Percentiles rank a stretch among this genome's conserved stretches.
phyloP scores from a whole-genome alignment of 2,113 vertebrate genomes.

The Zonotrichia leucophrys region DNA sequence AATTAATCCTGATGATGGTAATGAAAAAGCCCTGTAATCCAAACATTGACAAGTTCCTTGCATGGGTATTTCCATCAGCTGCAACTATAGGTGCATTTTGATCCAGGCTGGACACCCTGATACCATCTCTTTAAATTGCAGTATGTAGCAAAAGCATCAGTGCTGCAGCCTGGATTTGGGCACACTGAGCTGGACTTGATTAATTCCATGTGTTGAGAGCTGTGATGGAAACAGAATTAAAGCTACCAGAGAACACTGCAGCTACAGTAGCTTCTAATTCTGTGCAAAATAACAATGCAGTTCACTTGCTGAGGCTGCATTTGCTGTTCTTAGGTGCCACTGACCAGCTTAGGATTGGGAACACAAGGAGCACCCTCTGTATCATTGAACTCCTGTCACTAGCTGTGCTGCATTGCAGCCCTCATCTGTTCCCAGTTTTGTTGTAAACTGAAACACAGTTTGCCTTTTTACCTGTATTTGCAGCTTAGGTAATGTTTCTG shows the following conservation, averaged over 20 bases:
- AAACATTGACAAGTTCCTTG: neutral
- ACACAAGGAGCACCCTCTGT: neutral
- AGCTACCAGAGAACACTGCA: neutral
- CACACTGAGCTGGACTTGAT: neutral
- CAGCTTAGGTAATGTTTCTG: neutral
- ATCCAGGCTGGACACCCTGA: neutral
- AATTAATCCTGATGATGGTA: neutral
- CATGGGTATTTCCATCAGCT: neutral
- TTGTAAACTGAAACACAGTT: neutral
- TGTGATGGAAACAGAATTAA: neutral
- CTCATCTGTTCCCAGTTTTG: neutral
- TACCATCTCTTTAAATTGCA: neutral
- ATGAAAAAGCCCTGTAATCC: neutral
- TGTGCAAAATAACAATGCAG: neutral
- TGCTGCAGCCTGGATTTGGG: neutral
- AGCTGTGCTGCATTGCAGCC: neutral
- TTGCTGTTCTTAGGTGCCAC: neutral
- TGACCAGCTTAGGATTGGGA: neutral
- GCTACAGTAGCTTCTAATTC: neutral
- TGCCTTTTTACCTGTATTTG: neutral
- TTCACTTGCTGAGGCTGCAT: neutral
- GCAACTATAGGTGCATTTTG: neutral
- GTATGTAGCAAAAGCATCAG: neutral
- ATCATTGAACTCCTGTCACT: fast-evolving
- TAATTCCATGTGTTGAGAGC: neutral